Base-by-base conservation (phyloP, 2,888 invertebrate species). In the Mesorhabditis sp. region DNA sequence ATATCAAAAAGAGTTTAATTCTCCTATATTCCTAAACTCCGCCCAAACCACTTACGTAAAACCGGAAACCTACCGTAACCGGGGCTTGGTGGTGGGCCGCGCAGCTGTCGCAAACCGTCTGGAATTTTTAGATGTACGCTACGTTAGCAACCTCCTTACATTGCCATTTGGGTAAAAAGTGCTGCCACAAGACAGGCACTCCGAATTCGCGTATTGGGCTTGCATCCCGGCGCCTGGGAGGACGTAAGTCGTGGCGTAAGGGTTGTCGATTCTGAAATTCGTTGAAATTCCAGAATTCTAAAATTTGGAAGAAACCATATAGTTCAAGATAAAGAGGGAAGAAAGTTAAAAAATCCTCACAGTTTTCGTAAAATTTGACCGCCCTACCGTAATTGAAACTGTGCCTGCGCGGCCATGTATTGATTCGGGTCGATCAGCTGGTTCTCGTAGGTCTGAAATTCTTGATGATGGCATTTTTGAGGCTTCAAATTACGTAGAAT, bases 161-260 rank as follows among this genome's bases (percentile, higher is more conserved):
- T 28, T 28, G 28, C 28, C 28, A 28, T 28, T 28, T 28, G 28
- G 28, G 28, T 28, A 28, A 28, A 28, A 28, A 28, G 28, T 28
- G n/a, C 58, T 50, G 58, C 58, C 58, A 50, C 58, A 50, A 50
- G 58, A 10, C 58, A 50, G n/a, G 58, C 58, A 50, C n/a, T 50
- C 58, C 7, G 58, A 50, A 50, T 50, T 50, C 58, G 10, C 58
- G 58, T 50, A 50, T 50, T 50, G 58, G n/a, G 58, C n/a, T 13
- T 13, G 7, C 58, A n/a, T 50, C 7, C 58, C 58, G n/a, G n/a
- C 58, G n/a, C 58, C n/a, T 2, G 58, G 58, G 10, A 50, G 58
- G 7, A n/a, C 58, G n/a, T 50, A 50, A 10, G 58, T 13, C n/a
- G 58, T 50, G n/a, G 58, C 58, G n/a, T 50, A 50, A 50, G 58